These are phyloP conservation scores for Prionace glauca DNA, from an alignment of 2,797 vertebrate genomes.

Conservation along the genomic window DNA sequence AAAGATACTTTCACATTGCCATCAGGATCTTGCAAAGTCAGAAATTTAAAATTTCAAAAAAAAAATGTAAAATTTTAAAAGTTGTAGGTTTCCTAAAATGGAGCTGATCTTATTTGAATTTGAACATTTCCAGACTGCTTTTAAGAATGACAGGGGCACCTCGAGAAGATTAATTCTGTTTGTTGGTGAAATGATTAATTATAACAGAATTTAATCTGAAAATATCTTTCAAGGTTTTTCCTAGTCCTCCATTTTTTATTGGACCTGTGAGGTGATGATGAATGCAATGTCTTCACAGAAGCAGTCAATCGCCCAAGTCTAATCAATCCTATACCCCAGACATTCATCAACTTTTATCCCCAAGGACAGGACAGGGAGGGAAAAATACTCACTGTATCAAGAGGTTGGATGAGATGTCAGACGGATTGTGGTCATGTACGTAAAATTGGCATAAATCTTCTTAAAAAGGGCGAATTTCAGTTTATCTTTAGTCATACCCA, in stretches of 20 bases:
- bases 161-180: constrained; percentile 7
- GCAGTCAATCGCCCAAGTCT: not conserved
- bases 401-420: not conserved
- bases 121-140: not conserved
- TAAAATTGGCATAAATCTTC: not conserved
- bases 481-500: not conserved
- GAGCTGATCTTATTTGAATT: not conserved
- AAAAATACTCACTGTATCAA: not conserved
- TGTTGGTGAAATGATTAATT: not conserved
- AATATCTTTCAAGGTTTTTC: constrained; percentile 13
- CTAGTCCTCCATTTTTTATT: not conserved
- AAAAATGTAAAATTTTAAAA: not conserved
- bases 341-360: constrained; percentile 23
- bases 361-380: not conserved
- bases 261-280: not conserved
- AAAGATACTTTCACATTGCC: not conserved
- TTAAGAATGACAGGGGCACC: not conserved
- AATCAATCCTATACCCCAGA: not conserved
- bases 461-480: not conserved
- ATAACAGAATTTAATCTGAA: constrained; percentile 21
- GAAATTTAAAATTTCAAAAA: not conserved
- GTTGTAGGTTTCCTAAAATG: not conserved
- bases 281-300: not conserved
- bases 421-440: not conserved
- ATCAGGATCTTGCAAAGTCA: not conserved